Base-by-base conservation (phyloP, 2,797 vertebrate species). In the Lithobates pipiens region DNA sequence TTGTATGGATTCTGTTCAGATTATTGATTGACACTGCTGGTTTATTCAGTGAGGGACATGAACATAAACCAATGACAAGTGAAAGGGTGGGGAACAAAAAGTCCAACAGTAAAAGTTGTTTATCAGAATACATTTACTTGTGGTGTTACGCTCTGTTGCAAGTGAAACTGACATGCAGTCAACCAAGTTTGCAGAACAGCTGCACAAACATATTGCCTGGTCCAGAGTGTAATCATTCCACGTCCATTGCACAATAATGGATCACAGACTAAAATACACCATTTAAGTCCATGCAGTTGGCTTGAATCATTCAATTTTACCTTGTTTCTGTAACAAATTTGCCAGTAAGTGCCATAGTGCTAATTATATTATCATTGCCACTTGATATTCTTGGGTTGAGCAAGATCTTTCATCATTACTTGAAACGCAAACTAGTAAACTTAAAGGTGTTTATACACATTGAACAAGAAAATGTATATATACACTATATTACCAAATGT, bases 111-210 rank as follows among this genome's bases (percentile, higher is more conserved):
- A 72, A 86, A 77, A 76, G 78, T 76, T 86, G 63, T 81, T 81
- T 81, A 63, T 5, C 11, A 69, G 72, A 81, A 54, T 68, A 77
- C 18, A 74, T 76, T 68, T 15, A 44, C 44, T 68, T 44, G 61
- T 71, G 65, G 9, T 72, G 65, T 80, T 46, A 82, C 32, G 79
- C 61, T 86, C 79, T 77, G 36, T 39, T 82, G 79, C 85, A 57
- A 74, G 39, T 80, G 39, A 78, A 79, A 70, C 71, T 44, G 10
- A 81, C 10, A 21, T 10, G 54, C 44, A 79, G 61, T 81, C 63
- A 82, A 63, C 84, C 73, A 61, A 23, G 42, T 69, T 29, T 81
- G 73, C 65, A 82, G 73, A 77, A 77, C 85, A 86, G 85, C 85
- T 86, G 85, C 79, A 71, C 73, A 82, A 86, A 82, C 85, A 81